phyloP scores from a whole-genome alignment of 2,888 invertebrate genomes.

The Xestobium rufovillosum region DNA sequence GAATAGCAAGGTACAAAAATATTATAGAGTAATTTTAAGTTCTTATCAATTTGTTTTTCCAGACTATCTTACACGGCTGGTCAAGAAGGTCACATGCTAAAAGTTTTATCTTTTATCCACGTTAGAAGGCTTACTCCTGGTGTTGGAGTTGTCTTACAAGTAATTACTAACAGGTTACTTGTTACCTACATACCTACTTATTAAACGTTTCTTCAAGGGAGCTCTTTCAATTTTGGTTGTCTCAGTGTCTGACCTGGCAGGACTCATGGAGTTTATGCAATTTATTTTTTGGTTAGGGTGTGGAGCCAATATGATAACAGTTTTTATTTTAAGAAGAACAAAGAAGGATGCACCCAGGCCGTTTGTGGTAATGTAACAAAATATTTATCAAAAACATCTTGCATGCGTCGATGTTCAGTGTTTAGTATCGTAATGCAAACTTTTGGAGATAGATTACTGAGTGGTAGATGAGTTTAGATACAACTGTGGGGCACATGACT shows the following conservation, averaged over 20 bases:
- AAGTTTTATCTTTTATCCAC: slow-evolving; percentile 72
- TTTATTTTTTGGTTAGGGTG: slow-evolving; percentile 86
- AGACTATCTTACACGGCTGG: slow-evolving; percentile 77
- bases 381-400: no score
- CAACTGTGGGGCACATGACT: no score
- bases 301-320: slow-evolving; percentile 71
- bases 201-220: no score
- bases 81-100: slow-evolving; percentile 71
- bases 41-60: slow-evolving; percentile 24
- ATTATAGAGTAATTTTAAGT: no score
- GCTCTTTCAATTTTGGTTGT: slow-evolving; percentile 68
- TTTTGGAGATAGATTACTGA: no score
- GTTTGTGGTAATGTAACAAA: slow-evolving; percentile 61
- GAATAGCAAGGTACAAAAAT: slow-evolving; percentile 61
- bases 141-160: slow-evolving; percentile 76
- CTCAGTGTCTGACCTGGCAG: slow-evolving; percentile 63
- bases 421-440: no score
- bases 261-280: slow-evolving; percentile 77
- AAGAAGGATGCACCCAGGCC: slow-evolving; percentile 61
- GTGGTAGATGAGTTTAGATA: no score
- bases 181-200: no score
- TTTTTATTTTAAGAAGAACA: slow-evolving; percentile 65
- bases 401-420: no score
- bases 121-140: slow-evolving; percentile 66
- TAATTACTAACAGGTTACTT: no score